Percentiles rank a stretch among this genome's conserved stretches.
Conservation (phyloP, 2,888 invertebrate genomes). For the Anorthoa munda region DNA sequence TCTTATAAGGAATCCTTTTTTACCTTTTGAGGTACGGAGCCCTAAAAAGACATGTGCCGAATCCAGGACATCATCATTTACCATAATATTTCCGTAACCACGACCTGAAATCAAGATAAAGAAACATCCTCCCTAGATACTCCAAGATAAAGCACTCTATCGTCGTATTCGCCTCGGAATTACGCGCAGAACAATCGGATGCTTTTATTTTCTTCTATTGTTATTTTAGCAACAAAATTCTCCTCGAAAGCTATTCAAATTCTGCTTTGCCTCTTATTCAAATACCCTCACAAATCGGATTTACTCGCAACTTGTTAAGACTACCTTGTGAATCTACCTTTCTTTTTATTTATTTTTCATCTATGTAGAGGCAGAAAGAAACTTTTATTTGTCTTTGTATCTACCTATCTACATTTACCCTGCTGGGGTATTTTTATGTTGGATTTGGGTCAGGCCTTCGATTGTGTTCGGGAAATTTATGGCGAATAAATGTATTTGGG, state of each 20-base stretch:
- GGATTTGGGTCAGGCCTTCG: constrained; percentile 59
- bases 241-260: constrained; percentile 69
- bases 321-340: constrained; percentile 82
- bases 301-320: constrained; percentile 87
- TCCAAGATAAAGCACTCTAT: constrained; percentile 45
- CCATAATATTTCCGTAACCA: constrained; percentile 1
- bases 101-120: constrained; percentile 19
- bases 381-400: constrained; percentile 66
- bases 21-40: too few species aligned
- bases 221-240: constrained; percentile 69
- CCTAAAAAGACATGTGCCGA: too few species aligned
- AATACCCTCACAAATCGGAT: constrained; percentile 88
- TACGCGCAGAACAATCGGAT: constrained; percentile 58
- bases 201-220: constrained; percentile 65
- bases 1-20: too few species aligned
- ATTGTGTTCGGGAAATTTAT: constrained; percentile 48
- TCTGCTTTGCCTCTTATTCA: constrained; percentile 83
- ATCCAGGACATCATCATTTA: too few species aligned
- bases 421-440: constrained; percentile 28
- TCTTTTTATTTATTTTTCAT: constrained; percentile 76
- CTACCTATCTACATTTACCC: neutral
- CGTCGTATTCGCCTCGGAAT: constrained; percentile 30
- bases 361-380: constrained; percentile 66
- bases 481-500: constrained; percentile 47
- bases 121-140: constrained; percentile 37